These are phyloP conservation scores for Cynodonichthys magdalenae DNA, from an alignment of 2,797 vertebrate species.

Conservation along the genomic window DNA sequence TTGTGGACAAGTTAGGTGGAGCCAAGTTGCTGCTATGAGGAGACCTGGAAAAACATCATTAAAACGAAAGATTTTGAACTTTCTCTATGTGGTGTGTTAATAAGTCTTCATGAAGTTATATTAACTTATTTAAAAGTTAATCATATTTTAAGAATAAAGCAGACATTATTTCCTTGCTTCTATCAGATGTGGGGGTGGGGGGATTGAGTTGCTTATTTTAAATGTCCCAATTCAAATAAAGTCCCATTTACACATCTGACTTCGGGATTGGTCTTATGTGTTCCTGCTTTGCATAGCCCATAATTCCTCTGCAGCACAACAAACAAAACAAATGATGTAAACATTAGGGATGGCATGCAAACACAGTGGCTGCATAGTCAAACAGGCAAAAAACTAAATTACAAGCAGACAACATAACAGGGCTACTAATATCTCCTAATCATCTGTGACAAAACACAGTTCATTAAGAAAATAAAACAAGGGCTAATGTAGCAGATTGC, in stretches of 20 bases:
- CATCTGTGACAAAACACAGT: background rate
- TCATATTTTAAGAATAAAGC: too few relatives aligned
- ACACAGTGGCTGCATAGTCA: background rate
- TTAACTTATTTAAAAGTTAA: background rate
- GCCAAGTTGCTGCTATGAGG: background rate
- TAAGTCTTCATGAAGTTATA: background rate
- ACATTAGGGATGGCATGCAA: constrained; percentile 36
- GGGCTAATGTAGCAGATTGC: background rate
- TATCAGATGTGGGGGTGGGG: too few relatives aligned
- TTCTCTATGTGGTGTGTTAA: background rate
- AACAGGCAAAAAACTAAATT: background rate
- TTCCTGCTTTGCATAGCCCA: background rate
- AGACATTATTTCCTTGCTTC: too few relatives aligned
- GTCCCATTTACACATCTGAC: background rate
- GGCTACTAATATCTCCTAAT: background rate
- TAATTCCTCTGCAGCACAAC: background rate
- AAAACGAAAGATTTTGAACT: background rate
- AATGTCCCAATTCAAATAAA: background rate
- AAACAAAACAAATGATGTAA: constrained; percentile 27
- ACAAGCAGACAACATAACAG: background rate
- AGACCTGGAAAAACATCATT: background rate
- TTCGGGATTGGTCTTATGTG: background rate
- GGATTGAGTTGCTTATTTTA: background rate
- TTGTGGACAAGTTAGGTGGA: background rate
- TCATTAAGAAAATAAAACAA: background rate